Evolutionary conservation across 2,797 vertebrate species (phyloP), one percentile per base, ranked within the genome.

Genomic region (Myotis planiceps): DNA sequence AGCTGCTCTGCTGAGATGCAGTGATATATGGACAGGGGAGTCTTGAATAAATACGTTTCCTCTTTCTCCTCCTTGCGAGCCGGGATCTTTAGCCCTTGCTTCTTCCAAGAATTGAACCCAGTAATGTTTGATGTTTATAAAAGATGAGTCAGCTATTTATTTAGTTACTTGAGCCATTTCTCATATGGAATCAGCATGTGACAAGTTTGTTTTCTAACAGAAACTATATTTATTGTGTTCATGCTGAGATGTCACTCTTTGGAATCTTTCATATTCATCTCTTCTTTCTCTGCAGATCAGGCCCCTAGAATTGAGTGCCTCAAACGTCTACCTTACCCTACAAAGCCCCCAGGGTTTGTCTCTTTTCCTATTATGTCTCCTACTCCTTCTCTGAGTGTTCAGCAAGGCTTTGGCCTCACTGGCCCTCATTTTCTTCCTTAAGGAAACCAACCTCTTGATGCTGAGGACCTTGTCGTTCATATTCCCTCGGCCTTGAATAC

Each of bases 1-100:
- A 95, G 95, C 97, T 97, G 96, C 45, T 97, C 58, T 75, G 71
- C 53, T 42, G 14, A 63, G 65, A 76, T 80, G 87, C 45, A 29
- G 63, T 94, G 78, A 94, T 93, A 27, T 49, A 80, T 76, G 79
- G 42, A 53, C 80, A 95, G 68, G 78, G 66, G n/a, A 49, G 14
- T 92, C 65, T 80, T 68, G 71, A 95, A 80, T 97, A 83, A 94
- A 90, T 90, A 74, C 5, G 39, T 39, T 82, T 86, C 71, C 39
- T 81, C 78, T 42, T 69, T 3, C 21, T 95, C n/a, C 51, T 93
- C 15, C 60, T 81, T 42, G 37, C 25, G 81, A 83, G 92, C 66
- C 12, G 68, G 39, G 45, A 80, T 96, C 83, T 92, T 92, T 47
- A 80, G 72, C 16, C 27, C 25, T 84, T 9, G 75, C 29, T 84